A percentile compares a stretch with the other conserved stretches of the same genome.
phyloP scores from a whole-genome alignment of 2,888 invertebrate genomes.

The Parelbella ahira region DNA sequence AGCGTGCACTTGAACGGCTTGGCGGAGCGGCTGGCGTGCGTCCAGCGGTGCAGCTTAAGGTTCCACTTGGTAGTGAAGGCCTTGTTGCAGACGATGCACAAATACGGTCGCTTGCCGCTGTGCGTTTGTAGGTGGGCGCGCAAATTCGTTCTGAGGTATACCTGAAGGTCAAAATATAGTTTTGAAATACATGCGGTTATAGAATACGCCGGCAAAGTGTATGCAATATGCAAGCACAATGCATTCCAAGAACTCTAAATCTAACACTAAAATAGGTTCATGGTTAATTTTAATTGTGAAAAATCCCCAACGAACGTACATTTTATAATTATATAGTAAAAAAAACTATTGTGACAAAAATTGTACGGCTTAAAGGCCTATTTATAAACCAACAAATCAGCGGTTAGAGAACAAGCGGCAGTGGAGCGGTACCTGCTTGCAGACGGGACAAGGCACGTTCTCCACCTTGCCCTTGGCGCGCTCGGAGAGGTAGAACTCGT shows the following conservation, averaged over 20 bases:
- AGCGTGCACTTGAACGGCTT: conserved; percentile 92
- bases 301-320: too few species aligned
- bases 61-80: conserved; percentile 95
- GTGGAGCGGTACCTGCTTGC: conserved; percentile 83
- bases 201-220: background rate
- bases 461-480: conserved; percentile 83
- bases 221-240: too few species aligned
- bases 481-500: conserved; percentile 85
- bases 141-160: conserved; percentile 89
- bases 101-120: conserved; percentile 87
- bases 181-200: background rate
- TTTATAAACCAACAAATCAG: too few species aligned
- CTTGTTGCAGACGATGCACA: conserved; percentile 91
- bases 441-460: conserved; percentile 89
- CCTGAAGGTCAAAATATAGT: conserved; percentile 50
- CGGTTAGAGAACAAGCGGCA: too few species aligned
- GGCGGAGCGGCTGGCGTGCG: conserved; percentile 89
- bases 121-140: conserved; percentile 90
- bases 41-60: conserved; percentile 93
- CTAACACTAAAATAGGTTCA: too few species aligned
- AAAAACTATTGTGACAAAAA: too few species aligned
- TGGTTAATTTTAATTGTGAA: too few species aligned
- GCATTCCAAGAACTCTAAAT: too few species aligned
- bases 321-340: too few species aligned
- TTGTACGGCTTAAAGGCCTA: too few species aligned